phyloP scores from a whole-genome alignment of 2,797 vertebrate species.

The Sciaenops ocellatus region DNA sequence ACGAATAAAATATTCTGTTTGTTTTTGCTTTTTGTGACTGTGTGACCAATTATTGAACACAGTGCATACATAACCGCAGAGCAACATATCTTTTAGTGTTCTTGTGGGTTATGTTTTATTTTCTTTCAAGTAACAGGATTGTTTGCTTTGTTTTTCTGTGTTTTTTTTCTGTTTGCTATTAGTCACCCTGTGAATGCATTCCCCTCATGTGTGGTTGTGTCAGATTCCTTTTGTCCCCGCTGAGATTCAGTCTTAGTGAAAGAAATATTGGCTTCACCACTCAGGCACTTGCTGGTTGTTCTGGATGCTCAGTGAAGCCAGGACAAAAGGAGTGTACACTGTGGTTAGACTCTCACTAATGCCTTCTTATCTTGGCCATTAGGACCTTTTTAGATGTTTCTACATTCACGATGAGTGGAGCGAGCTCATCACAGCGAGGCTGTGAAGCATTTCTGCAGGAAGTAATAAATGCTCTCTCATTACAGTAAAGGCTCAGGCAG shows the following conservation, averaged over 20 bases:
- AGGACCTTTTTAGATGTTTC: conserved; percentile 32
- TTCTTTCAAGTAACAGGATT: not conserved
- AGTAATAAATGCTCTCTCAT: conserved; percentile 33
- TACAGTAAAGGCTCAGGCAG: conserved; percentile 13
- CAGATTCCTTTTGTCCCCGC: not conserved
- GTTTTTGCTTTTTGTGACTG: not conserved
- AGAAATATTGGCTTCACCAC: not conserved
- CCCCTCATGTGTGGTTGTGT: not conserved
- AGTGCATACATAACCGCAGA: not conserved
- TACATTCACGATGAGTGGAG: not conserved
- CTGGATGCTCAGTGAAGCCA: conserved; percentile 32
- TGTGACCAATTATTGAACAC: conserved; percentile 20
- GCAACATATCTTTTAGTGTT: not conserved
- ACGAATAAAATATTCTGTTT: conserved; percentile 1
- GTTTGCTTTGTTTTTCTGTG: not conserved
- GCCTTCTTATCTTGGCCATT: conserved; percentile 21
- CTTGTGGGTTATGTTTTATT: not conserved
- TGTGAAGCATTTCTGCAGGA: conserved; percentile 4
- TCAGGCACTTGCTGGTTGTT: not conserved
- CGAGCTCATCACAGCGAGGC: conserved; percentile 5
- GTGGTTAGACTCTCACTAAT: conserved; percentile 27
- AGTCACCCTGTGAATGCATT: not conserved
- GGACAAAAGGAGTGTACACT: conserved; percentile 10
- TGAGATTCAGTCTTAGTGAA: not conserved
- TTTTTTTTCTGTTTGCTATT: not conserved